A percentile compares a stretch with the other conserved stretches of the same genome.
phyloP scores from a whole-genome alignment of 2,888 invertebrate species.

The Physocephala rufipes region DNA sequence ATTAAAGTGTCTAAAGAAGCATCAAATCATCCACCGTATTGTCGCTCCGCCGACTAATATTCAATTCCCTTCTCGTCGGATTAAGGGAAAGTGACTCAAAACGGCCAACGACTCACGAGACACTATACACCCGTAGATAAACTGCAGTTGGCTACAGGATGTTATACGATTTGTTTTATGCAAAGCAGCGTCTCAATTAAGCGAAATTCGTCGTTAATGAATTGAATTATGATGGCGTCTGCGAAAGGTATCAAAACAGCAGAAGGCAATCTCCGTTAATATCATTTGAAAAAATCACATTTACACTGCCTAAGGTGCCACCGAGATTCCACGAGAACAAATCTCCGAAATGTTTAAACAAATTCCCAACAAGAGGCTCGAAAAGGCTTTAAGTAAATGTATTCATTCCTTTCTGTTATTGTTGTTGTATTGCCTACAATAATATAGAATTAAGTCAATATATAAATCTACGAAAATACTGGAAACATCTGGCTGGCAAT shows the following conservation, averaged over 20 bases:
- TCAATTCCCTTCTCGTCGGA: constrained; percentile 22
- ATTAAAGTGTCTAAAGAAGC: background rate
- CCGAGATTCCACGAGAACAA: background rate
- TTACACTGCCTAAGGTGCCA: too few species aligned
- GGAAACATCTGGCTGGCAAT: constrained; percentile 29
- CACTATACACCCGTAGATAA: too few species aligned
- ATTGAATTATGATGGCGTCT: constrained; percentile 44
- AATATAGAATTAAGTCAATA: too few species aligned
- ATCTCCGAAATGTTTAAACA: constrained; percentile 6
- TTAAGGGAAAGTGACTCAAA: constrained; percentile 8
- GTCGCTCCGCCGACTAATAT: background rate
- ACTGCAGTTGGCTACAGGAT: too few species aligned
- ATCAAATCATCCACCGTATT: background rate
- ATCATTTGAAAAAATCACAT: too few species aligned
- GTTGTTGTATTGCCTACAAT: too few species aligned
- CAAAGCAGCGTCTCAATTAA: constrained; percentile 65
- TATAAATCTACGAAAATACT: background rate
- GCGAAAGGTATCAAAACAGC: constrained; percentile 42
- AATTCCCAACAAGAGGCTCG: background rate
- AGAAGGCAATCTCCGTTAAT: background rate
- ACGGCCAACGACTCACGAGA: background rate
- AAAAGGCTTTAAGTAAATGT: background rate
- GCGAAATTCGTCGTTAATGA: constrained; percentile 56
- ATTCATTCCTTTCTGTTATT: too few species aligned
- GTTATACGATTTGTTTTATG: constrained; percentile 48